Evolutionary conservation across 1,140 invertebrate genomes (phyloP), one percentile per base, ranked within the genome.

Genomic region (Aphis gossypii): DNA sequence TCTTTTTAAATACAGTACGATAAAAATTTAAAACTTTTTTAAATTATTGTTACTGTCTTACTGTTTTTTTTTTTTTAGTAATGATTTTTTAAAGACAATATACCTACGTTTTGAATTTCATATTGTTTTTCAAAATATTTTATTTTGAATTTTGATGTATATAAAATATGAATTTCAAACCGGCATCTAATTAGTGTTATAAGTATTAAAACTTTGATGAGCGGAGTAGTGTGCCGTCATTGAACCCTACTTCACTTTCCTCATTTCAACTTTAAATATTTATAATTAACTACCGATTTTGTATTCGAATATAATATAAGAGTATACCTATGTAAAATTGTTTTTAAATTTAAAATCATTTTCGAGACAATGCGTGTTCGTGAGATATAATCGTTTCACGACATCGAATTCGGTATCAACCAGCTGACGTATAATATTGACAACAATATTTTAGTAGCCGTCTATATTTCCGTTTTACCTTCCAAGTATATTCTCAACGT

Each of bases 401-500:
- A 60, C 25, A 18, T 25, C 60, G 25, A 68, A n/a, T 35, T 76
- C 14, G 4, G 60, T 18, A n/a, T 76, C 30, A n/a, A 76, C n/a
- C n/a, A n/a, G 18, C n/a, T 76, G 14, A 5, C 0, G 20, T 76
- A 48, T 48, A 14, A 48, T 48, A 18, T 76, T 20, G 30, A 76
- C 8, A 76, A 76, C 4, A 76, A 76, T n/a, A 76, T 76, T 68
- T 76, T 76, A 76, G 38, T 41, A 41, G 38, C 38, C 38, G 38
- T 41, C 38, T 41, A 41, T 41, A 14, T 1, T 68, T 3, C 60
- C 60, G 30, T 20, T 6, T 95, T 95, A 98, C 97, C 97, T 97
- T 97, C 96, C 92, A 98, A 96, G 95, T 97, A 97, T 94, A 98
- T 97, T 94, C 97, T 97, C 94, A 98, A 95, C 87, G 97, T 97